Base-by-base conservation (phyloP, 2,797 vertebrate species). In the Chanos chanos region DNA sequence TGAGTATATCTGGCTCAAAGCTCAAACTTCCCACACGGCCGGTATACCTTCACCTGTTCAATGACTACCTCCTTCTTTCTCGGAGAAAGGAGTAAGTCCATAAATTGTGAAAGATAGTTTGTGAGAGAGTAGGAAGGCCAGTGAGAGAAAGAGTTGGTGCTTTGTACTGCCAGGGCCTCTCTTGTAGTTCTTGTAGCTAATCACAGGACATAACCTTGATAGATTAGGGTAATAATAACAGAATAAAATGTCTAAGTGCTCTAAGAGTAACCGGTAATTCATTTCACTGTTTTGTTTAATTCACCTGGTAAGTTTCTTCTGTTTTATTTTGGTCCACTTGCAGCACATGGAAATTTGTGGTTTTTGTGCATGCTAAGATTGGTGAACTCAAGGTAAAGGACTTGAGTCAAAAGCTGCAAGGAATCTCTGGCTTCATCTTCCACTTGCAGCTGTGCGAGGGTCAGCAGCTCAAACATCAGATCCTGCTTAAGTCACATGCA, bases 1-100 rank as follows among this genome's bases (percentile, higher is more conserved):
- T 90, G 79, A 90, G 86, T 62, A 89, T 92, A 1, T 91, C 91
- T 0, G 92, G 88, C 1, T 91, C 93, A 1, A 93, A 93, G 25
- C 85, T 93, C 61, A 95, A 94, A 80, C 77, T 94, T 25, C 90
- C 91, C 62, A 94, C 92, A 36, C 92, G 90, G 68, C 87, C 89
- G 0, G 92, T 96, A 66, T 94, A 94, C 77, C 88, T 96, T 37
- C 93, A 95, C 66, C 86, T 94, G 61, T 95, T 95, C 81, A 95
- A 94, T 1, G 94, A 96, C 85, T 93, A 91, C 49, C 83, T 95
- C 18, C 86, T 95, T 72, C 86, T 95, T 52, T 94, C 93, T 62
- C 81, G 92, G 56, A 87, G 83, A 77, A 96, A 94, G 64, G 94
- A 96, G 94, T 96, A 73, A 92, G 94, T 90, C 0, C 7, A 10